Base-by-base conservation (phyloP, 2,797 vertebrate genomes). In the Malurus splendens region DNA sequence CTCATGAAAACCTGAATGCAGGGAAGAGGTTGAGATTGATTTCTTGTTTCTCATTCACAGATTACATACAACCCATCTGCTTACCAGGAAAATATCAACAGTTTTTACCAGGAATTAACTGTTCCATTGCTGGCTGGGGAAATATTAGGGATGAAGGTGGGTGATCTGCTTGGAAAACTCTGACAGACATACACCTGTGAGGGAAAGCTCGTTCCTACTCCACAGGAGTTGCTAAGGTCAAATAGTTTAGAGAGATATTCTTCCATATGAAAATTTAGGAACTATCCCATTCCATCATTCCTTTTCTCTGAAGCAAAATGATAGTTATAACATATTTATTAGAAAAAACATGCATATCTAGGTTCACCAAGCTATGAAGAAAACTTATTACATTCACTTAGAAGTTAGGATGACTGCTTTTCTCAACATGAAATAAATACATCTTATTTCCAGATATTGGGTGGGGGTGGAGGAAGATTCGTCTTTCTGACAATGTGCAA, bases 91-190 rank as follows among this genome's bases (percentile, higher is more conserved):
- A 93, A 45, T 96, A 93, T 20, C 96, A 98, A 55, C 70, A 93
- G 12, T 95, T 98, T 89, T 48, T 96, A 68, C 93, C 96, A 60
- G 99, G 98, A 95, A 97, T 42, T 23, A 96, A 83, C 18, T 99
- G 98, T 91, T 97, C 95, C 38, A 98, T 99, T 47, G 97, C 98
- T 86, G 99, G 99, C 19, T 99, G 99, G 99, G 99, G 99, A 27
- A 18, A 1, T 6, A 23, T 94, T 17, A 9, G 3, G 19, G 51
- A 97, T 14, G 62, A 75, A 82, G 98, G 99, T 99, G 62, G 82
- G 96, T 94, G 20, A 67, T 52, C 25, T 42, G 45, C 39, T 92
- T 74, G 74, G 56, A 27, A 81, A 91, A 88, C 27, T 85, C 25
- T 55, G 48, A 62, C 10, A 33, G 33, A 14, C 39, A 41, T 28